A percentile compares a stretch with the other conserved stretches of the same genome.
Evolutionary conservation across 2,888 invertebrate species (phyloP).

Genomic region (Mantis religiosa): DNA sequence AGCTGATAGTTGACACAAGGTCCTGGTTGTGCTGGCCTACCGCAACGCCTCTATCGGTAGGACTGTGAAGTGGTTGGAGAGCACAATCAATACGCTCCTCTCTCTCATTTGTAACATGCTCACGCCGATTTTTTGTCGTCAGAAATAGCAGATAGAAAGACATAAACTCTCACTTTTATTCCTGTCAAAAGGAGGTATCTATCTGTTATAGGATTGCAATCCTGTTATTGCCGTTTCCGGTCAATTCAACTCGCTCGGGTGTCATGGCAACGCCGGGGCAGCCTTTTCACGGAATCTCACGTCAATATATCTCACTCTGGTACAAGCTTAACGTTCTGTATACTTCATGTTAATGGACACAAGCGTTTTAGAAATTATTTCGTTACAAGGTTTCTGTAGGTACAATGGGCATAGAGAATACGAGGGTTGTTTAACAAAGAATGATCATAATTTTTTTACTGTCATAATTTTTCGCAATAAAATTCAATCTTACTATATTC

Average conservation of each 20-base stretch:
- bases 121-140: too few species aligned
- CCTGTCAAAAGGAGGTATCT: background rate
- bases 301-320: too few species aligned
- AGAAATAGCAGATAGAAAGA: background rate
- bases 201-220: background rate
- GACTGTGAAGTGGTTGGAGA: background rate
- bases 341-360: too few species aligned
- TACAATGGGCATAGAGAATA: too few species aligned
- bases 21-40: background rate
- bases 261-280: background rate
- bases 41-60: slow-evolving; percentile 9
- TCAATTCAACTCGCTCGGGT: background rate
- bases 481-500: too few species aligned
- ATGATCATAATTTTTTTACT: too few species aligned
- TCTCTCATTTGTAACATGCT: background rate
- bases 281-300: too few species aligned
- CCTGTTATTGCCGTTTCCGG: background rate
- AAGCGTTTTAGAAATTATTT: too few species aligned
- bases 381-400: too few species aligned
- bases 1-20: background rate
- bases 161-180: background rate
- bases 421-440: too few species aligned
- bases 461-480: too few species aligned
- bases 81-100: background rate
- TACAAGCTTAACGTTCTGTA: too few species aligned